These are phyloP conservation scores for Cryptotis parvus DNA, from an alignment of 2,113 vertebrate species.

Conservation along the genomic window DNA sequence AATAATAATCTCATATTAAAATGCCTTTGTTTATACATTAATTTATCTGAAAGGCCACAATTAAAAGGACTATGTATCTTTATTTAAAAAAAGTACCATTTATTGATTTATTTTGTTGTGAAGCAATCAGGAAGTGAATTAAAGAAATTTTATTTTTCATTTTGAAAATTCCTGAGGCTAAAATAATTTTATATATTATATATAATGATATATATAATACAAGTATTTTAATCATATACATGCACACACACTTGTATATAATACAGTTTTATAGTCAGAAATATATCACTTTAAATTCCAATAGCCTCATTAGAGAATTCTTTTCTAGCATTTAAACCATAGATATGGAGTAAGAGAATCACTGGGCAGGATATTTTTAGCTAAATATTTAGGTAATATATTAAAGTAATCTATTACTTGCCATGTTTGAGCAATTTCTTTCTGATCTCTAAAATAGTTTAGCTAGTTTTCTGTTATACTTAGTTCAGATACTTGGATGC, in stretches of 20 bases:
- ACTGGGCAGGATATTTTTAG: neutral
- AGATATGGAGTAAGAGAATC: neutral
- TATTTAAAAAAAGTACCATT: neutral
- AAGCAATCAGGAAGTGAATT: neutral
- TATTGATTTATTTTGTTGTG: neutral
- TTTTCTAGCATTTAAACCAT: neutral
- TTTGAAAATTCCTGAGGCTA: neutral
- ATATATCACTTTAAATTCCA: neutral
- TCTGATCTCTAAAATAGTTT: slow-evolving; percentile 55
- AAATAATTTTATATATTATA: neutral
- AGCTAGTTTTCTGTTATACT: slow-evolving; percentile 49
- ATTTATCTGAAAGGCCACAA: no score
- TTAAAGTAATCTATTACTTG: neutral
- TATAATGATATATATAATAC: neutral
- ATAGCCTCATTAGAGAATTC: neutral
- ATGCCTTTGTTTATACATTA: no score
- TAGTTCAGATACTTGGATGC: slow-evolving; percentile 28
- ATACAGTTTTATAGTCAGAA: slow-evolving; percentile 10
- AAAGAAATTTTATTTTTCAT: neutral
- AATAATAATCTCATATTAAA: no score
- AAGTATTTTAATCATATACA: neutral
- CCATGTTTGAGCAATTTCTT: slow-evolving; percentile 47
- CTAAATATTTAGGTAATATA: slow-evolving; percentile 15
- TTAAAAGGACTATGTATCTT: no score
- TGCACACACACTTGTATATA: no score